Percentiles rank a stretch among this genome's conserved stretches.
These are phyloP conservation scores for Grantiella picta DNA, from an alignment of 2,113 vertebrate species.

Conservation along the genomic window DNA sequence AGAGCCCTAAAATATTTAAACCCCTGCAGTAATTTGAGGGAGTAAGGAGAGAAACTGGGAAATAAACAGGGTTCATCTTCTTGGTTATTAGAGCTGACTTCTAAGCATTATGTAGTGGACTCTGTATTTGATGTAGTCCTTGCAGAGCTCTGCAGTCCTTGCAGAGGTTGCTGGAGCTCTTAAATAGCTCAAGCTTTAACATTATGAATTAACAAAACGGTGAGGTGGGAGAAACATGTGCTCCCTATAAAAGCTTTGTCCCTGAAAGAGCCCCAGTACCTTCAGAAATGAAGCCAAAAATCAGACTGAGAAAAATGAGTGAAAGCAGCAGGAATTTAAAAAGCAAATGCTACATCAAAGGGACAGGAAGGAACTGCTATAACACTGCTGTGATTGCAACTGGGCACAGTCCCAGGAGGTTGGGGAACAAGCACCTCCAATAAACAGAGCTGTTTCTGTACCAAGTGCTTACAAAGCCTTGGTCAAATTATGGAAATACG, in stretches of 20 bases:
- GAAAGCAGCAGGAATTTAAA: constrained; percentile 56
- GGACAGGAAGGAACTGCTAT: constrained; percentile 63
- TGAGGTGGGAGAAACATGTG: not conserved
- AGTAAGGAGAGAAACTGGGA: not conserved
- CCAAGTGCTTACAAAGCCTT: constrained; percentile 16
- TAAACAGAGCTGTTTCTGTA: constrained; percentile 58
- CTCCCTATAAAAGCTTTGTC: not conserved
- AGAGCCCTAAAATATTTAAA: not conserved
- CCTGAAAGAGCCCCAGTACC: constrained; percentile 33
- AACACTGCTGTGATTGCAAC: constrained; percentile 69
- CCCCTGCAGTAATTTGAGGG: not conserved
- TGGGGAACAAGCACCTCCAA: constrained; percentile 50
- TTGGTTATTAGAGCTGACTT: not conserved
- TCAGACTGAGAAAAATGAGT: constrained; percentile 40
- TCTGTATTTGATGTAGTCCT: not conserved
- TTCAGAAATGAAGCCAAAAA: constrained; percentile 55
- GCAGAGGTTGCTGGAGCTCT: not conserved
- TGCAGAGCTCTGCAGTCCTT: not conserved
- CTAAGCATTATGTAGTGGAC: not conserved
- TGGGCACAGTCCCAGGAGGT: constrained; percentile 64
- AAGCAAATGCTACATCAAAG: constrained; percentile 67
- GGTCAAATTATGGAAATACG: constrained; percentile 15
- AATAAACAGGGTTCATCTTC: not conserved
- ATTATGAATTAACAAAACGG: not conserved
- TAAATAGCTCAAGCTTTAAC: not conserved